A percentile compares a stretch with the other conserved stretches of the same genome.
Conservation (phyloP, 2,113 vertebrate genomes). For the Danionella cerebrum region DNA sequence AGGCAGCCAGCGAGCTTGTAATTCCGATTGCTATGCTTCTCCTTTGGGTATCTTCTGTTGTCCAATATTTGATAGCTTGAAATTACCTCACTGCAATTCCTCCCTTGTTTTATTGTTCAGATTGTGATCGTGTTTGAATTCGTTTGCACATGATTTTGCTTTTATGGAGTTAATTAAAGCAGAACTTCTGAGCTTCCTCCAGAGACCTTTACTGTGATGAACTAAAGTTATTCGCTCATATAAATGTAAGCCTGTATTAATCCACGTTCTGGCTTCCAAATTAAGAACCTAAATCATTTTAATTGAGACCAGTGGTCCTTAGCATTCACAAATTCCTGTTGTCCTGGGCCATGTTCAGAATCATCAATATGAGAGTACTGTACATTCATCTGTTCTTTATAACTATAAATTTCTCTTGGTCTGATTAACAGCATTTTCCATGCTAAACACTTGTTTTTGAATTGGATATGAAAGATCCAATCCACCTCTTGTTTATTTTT, state of each 20-base stretch:
- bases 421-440: too few species aligned
- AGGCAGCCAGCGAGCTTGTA: slow-evolving; percentile 25
- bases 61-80: slow-evolving; percentile 7
- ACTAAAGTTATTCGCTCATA: not conserved
- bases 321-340: too few species aligned
- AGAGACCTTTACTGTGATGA: not conserved
- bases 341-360: too few species aligned
- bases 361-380: too few species aligned
- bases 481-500: too few species aligned
- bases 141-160: slow-evolving; percentile 20
- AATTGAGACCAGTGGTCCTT: not conserved
- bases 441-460: too few species aligned
- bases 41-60: slow-evolving; percentile 22
- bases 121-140: slow-evolving; percentile 26
- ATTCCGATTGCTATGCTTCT: slow-evolving; percentile 29
- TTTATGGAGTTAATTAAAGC: slow-evolving; percentile 30
- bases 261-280: not conserved
- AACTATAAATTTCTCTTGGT: too few species aligned
- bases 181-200: not conserved
- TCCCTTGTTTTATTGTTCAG: slow-evolving; percentile 21
- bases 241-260: not conserved
- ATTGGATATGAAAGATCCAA: too few species aligned
- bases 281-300: not conserved
- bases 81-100: slow-evolving; percentile 10
- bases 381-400: too few species aligned